These are phyloP conservation scores for Orycteropus afer DNA, from an alignment of 2,113 vertebrate genomes.

Conservation along the genomic window DNA sequence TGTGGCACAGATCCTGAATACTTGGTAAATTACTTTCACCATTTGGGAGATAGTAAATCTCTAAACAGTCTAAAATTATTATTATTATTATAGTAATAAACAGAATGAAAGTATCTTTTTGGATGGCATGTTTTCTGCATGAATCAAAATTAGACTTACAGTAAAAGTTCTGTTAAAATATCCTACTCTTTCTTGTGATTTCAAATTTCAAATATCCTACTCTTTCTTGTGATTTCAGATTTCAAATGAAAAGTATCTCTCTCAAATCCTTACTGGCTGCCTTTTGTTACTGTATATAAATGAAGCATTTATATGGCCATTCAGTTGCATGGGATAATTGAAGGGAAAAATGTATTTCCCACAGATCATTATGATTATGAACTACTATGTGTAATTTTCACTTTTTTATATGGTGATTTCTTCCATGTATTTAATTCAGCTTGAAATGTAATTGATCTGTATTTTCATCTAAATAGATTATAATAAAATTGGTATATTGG, in stretches of 20 bases:
- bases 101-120: background rate
- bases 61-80: conserved; percentile 14
- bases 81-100: background rate
- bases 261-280: background rate
- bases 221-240: conserved; percentile 24
- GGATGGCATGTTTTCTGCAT: background rate
- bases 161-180: conserved; percentile 27
- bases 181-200: background rate
- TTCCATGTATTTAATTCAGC: background rate
- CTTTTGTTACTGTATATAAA: background rate
- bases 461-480: background rate
- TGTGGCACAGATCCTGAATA: background rate
- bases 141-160: conserved; percentile 30
- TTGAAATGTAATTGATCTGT: background rate
- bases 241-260: conserved; percentile 23
- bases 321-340: background rate
- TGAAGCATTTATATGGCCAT: background rate
- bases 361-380: background rate
- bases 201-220: background rate
- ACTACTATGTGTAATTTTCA: background rate
- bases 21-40: background rate
- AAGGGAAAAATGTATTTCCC: background rate
- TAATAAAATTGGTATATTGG: background rate
- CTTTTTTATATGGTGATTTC: conserved; percentile 25
- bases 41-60: conserved; percentile 7